These are phyloP conservation scores for Hyperoplus lanceolatus DNA, from an alignment of 2,797 vertebrate species.

Conservation along the genomic window DNA sequence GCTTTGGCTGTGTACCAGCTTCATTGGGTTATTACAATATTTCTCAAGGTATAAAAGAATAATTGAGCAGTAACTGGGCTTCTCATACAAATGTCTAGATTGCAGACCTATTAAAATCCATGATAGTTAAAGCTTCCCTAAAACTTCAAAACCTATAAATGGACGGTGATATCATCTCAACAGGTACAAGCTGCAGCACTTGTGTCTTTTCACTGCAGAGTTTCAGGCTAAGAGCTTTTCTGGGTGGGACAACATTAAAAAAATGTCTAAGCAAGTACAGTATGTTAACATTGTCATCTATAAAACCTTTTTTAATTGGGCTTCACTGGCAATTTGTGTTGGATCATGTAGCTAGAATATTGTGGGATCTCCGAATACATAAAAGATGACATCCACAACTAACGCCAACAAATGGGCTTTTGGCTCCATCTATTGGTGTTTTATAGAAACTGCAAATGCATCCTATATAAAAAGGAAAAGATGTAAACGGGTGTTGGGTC, in stretches of 20 bases:
- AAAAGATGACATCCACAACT: too few species aligned
- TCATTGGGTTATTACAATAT: not conserved
- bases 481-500: too few species aligned
- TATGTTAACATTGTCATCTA: not conserved
- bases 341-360: not conserved
- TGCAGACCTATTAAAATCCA: not conserved
- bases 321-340: not conserved
- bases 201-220: not conserved
- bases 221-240: not conserved
- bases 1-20: not conserved
- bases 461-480: not conserved
- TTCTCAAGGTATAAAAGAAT: not conserved
- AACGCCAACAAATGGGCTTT: not conserved
- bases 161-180: not conserved
- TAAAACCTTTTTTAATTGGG: not conserved
- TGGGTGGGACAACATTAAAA: not conserved
- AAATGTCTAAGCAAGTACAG: not conserved
- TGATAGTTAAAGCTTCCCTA: not conserved
- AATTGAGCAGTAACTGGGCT: not conserved
- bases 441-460: not conserved
- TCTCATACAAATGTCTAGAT: not conserved
- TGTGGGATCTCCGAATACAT: not conserved
- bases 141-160: not conserved
- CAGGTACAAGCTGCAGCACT: not conserved
- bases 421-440: slow-evolving; percentile 44